Percentiles rank a stretch among this genome's conserved stretches.
These are phyloP conservation scores for Actinia equina DNA, from an alignment of 64 coral and sea anemone species.

Conservation along the genomic window DNA sequence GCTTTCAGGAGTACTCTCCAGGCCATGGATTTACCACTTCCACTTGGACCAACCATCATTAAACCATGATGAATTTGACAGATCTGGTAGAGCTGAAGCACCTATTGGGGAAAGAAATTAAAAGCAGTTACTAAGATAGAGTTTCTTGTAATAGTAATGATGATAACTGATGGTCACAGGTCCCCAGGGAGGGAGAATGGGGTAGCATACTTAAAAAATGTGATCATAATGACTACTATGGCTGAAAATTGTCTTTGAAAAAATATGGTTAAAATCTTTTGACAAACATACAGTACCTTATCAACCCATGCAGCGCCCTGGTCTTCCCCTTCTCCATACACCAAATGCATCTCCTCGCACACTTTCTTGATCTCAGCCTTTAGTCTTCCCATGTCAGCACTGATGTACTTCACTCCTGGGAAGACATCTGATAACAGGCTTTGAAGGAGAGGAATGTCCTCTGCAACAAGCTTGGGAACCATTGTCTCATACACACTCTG, in stretches of 20 bases:
- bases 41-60: constrained; percentile 99
- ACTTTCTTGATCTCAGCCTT: constrained; percentile 93
- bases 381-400: constrained; percentile 77
- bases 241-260: too few relatives aligned
- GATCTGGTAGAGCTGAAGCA: constrained; percentile 95
- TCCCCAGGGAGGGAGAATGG: too few relatives aligned
- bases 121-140: background rate
- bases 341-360: constrained; percentile 76
- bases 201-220: too few relatives aligned
- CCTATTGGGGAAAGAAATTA: constrained; percentile 8
- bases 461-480: constrained; percentile 94
- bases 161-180: too few relatives aligned
- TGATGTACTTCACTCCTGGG: constrained; percentile 87
- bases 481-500: constrained; percentile 96
- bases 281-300: constrained; percentile 44
- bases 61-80: constrained; percentile 95
- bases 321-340: constrained; percentile 86
- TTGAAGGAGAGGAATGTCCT: constrained; percentile 89
- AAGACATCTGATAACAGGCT: constrained; percentile 95
- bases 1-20: constrained; percentile 93
- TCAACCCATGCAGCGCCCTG: constrained; percentile 87
- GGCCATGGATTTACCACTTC: constrained; percentile 87
- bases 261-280: too few relatives aligned
- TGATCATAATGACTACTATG: too few relatives aligned
- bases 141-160: too few relatives aligned